Base-by-base conservation (phyloP, 2,888 invertebrate genomes). In the Eulithis prunata region DNA sequence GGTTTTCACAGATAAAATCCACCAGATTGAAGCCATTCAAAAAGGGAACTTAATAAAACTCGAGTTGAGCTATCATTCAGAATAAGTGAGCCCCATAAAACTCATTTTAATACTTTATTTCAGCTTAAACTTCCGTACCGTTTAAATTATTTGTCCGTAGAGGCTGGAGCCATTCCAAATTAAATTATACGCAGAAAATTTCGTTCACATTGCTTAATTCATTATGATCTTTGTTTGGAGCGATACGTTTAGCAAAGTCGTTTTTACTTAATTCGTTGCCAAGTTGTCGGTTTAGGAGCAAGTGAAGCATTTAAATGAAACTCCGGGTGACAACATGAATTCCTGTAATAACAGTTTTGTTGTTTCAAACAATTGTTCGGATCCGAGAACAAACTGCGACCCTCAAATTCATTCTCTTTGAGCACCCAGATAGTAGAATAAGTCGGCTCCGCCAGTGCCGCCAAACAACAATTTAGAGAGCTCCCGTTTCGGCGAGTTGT, bases 91-190 rank as follows among this genome's bases (percentile, higher is more conserved):
- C 70, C 81, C 81, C 86, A 89, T 89, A 87, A 90, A 90, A 87
- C 86, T 88, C 87, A 81, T 88, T 89, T 87, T 86, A 86, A 91
- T 90, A 88, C 87, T 89, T 90, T 90, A 91, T 90, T 89, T 87
- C 82, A 83, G 89, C 87, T 89, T 88, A 88, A 91, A 89, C 87
- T 90, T 91, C 86, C 88, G 85, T 84, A 78, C 83, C 87, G 86
- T 84, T 90, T 88, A 91, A 91, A 90, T 90, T 88, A 91, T 91
- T 88, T 90, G 87, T 86, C 87, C 85, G 84, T 78, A 69, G 85
- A 85, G 88, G 84, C 87, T 91, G 91, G 90, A 89, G 82, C 82
- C 78, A 83, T 82, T 90, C 91, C 89, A 91, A 92, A 91, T 92
- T 90, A 87, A 90, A 91, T 91, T 91, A 88, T 85, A 87, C 87